phyloP scores from a whole-genome alignment of 2,113 vertebrate species.

The Barnardius zonarius region DNA sequence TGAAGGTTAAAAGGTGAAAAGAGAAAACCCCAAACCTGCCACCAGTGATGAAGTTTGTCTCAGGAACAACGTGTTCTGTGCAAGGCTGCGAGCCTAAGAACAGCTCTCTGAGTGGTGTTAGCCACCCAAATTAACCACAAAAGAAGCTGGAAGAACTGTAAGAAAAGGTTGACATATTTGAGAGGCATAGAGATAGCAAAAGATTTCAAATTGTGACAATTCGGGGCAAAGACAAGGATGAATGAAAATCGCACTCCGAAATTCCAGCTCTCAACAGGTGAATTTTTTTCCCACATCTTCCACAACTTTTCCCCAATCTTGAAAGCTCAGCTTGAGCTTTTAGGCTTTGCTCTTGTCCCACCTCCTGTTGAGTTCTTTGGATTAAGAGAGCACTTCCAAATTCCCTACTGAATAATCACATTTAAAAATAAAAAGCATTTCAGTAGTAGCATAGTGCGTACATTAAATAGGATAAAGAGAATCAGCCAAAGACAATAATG shows the following conservation, averaged over 20 bases:
- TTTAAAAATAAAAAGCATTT: background rate
- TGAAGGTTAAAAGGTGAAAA: background rate
- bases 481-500: background rate
- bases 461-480: background rate
- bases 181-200: background rate
- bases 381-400: background rate
- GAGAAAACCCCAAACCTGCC: background rate
- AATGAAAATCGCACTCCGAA: background rate
- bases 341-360: background rate
- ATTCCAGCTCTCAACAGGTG: background rate
- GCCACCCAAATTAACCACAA: background rate
- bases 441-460: background rate
- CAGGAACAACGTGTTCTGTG: rapidly evolving
- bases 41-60: background rate
- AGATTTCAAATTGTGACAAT: background rate
- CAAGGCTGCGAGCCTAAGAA: background rate
- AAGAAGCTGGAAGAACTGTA: background rate
- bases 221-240: background rate
- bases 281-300: background rate
- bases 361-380: background rate
- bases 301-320: background rate
- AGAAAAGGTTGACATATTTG: background rate
- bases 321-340: background rate
- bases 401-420: background rate
- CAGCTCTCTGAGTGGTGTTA: background rate